Evolutionary conservation across 2,797 vertebrate genomes (phyloP).

Genomic region (Graptemys geographica): DNA sequence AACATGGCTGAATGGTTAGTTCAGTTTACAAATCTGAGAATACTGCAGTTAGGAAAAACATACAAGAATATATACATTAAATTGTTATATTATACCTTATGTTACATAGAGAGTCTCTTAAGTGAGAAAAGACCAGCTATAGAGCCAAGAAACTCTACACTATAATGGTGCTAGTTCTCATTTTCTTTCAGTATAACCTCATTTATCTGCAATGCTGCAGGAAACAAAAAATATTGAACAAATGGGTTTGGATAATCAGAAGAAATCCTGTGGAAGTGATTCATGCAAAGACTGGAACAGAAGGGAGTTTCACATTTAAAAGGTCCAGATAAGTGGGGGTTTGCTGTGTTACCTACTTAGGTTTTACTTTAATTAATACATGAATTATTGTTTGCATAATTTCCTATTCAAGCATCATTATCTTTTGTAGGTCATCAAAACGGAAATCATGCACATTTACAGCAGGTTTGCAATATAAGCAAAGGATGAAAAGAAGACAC

Average conservation of each 20-base stretch:
- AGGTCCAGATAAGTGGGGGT: neutral
- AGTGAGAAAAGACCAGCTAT: conserved; percentile 42
- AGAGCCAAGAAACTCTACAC: conserved; percentile 59
- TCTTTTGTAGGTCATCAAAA: neutral
- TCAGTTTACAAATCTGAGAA: conserved; percentile 58
- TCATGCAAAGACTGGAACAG: neutral
- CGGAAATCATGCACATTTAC: neutral
- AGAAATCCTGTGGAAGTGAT: neutral
- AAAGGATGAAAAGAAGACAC: neutral
- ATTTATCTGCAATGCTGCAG: conserved; percentile 47
- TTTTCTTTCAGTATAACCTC: conserved; percentile 24
- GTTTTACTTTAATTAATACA: neutral
- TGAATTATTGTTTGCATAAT: neutral
- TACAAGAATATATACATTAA: conserved; percentile 52
- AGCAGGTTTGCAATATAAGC: conserved; percentile 6
- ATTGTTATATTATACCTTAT: conserved; percentile 61
- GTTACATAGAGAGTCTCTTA: conserved; percentile 66
- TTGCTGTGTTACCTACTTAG: neutral
- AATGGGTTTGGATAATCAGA: neutral
- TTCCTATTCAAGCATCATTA: neutral
- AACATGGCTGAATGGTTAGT: conserved; percentile 51
- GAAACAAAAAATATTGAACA: conserved; percentile 27
- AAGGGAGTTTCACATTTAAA: neutral
- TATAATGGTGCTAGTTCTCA: conserved; percentile 22
- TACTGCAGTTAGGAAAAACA: conserved; percentile 34